Base-by-base conservation (phyloP, 2,113 vertebrate genomes). In the Ctenodactylus gundi region DNA sequence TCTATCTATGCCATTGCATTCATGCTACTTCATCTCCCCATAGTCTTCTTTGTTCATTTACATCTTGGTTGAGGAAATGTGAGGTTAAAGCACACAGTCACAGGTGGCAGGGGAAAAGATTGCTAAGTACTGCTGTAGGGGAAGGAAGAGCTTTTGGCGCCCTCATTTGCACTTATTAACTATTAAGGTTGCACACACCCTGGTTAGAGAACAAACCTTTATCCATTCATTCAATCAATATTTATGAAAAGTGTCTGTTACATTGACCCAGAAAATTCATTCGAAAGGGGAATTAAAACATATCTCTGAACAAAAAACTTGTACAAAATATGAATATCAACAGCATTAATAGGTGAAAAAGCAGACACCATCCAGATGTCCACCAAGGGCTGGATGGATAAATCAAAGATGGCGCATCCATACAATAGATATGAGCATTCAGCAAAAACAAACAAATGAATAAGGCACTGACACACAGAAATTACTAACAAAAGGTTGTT, bases 241-340 rank as follows among this genome's bases (percentile, higher is more conserved):
- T 82, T 94, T 82, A 55, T 80, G 64, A 39, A 84, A 94, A 85
- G 9, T n/a, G n/a, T 27, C 46, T 80, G 14, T 84, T 68, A 68
- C 49, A 2, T 15, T 78, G 34, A 76, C 23, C 10, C 31, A 88
- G 51, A 6, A 67, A 51, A 78, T 90, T 94, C 70, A 58, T 21
- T 62, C 62, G 27, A 34, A 94, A 62, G 18, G 88, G 6, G 93
- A 92, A 20, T 15, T 1, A 91, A 90, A 95, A 60, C 39, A 51
- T 4, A 89, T 27, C 44, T 85, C 41, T 75, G 58, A 3, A 27
- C 23, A 68, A 90, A 90, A n/a, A 73, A 39, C 23, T 9, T 53
- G 17, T 67, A 51, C 6, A 77, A 88, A 57, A 55, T 55, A 25
- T 77, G 72, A 29, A 34, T 3, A 46, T 53, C 17, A 85, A 34